Base-by-base conservation (phyloP, 2,113 vertebrate species). In the Ammodytes dubius region DNA sequence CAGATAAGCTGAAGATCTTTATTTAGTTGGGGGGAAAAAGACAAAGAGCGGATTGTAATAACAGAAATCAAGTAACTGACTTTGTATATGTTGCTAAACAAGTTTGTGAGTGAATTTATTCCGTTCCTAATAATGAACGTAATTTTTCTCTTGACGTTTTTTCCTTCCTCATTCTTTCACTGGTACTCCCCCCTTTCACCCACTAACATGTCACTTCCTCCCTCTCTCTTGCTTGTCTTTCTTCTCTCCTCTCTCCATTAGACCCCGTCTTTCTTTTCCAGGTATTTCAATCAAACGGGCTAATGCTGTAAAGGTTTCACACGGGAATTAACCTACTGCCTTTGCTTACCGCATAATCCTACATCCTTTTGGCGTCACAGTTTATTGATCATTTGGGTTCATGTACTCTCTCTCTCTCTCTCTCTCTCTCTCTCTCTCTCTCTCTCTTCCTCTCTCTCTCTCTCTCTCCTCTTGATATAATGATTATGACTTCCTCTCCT, bases 221-320 rank as follows among this genome's bases (percentile, higher is more conserved):
- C 35, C 19, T 59, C 15, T 77, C 15, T 2, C 78, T 64, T 65
- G 45, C 73, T 47, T 59, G 68, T 83, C 52, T 74, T 76, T 71
- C 35, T 59, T 76, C 47, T 85, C 71, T 70, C 73, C 54, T 50
- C 69, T 70, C 56, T 73, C 54, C 64, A 54, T 73, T 52, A 42
- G 69, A 54, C 77, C 63, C 49, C 76, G 42, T 67, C 63, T 35
- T 42, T 87, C 81, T 66, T 81, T 76, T 59, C 59, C 80, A 75
- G 88, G 79, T 91, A 84, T 89, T 90, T 90, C 81, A 87, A 89
- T 92, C 82, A 89, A 85, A 83, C n/a, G 49, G 8, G 87, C 85
- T 88, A 90, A 92, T 91, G 87, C 86, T 89, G 80, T 88, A 82
- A 90, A 84, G 81, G 86, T 84, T 87, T 88, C 81, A 82, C 78